A percentile compares a stretch with the other conserved stretches of the same genome.
Evolutionary conservation across 2,113 vertebrate genomes (phyloP).

Genomic region (Myxocyprinus asiaticus): DNA sequence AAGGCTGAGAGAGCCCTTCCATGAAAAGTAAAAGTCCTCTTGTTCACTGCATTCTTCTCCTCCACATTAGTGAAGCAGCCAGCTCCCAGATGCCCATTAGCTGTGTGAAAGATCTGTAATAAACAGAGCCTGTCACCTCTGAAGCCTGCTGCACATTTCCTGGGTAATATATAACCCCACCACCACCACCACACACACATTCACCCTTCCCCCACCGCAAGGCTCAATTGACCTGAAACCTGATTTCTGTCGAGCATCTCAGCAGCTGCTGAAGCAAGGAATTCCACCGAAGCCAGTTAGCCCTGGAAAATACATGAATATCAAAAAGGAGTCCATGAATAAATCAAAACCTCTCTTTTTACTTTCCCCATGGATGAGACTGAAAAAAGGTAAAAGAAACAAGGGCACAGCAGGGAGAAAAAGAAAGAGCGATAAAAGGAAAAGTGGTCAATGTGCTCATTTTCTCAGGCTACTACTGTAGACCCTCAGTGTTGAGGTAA

Average conservation of each 20-base stretch:
- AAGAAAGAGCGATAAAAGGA: neutral
- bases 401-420: conserved; percentile 44
- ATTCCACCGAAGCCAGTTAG: conserved; percentile 72
- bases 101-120: conserved; percentile 82
- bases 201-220: conserved; percentile 56
- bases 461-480: conserved; percentile 55
- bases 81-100: conserved; percentile 75
- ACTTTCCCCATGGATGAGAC: conserved; percentile 62
- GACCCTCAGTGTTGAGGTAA: conserved; percentile 58
- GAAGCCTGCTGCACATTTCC: conserved; percentile 78
- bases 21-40: conserved; percentile 6
- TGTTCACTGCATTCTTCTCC: conserved; percentile 49
- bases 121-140: conserved; percentile 82
- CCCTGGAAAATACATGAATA: conserved; percentile 78
- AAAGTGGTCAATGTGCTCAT: conserved; percentile 65
- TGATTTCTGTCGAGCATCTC: conserved; percentile 67
- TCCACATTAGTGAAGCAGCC: conserved; percentile 65
- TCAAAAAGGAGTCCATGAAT: conserved; percentile 77
- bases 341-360: conserved; percentile 71
- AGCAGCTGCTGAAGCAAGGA: conserved; percentile 55
- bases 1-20: conserved; percentile 16
- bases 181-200: too few species aligned
- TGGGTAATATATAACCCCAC: conserved; percentile 69
- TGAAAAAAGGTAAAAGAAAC: conserved; percentile 10
- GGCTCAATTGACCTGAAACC: conserved; percentile 78